Conservation (phyloP, 2,113 vertebrate genomes). For the Dendropsophus ebraccatus region DNA sequence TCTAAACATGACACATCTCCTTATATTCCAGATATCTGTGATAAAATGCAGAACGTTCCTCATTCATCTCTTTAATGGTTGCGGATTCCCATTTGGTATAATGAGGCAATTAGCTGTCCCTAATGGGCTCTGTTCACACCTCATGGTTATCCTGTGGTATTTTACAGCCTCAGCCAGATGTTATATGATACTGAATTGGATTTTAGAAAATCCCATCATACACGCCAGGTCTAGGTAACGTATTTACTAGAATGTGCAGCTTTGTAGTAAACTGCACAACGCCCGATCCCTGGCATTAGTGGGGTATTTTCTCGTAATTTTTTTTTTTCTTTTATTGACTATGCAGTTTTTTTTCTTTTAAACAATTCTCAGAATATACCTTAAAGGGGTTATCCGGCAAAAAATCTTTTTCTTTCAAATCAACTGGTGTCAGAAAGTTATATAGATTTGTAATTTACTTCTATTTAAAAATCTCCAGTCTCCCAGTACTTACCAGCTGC, state of each 20-base stretch:
- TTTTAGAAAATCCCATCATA: background rate
- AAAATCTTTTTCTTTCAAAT: too few species aligned
- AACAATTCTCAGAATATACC: too few species aligned
- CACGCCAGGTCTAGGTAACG: background rate
- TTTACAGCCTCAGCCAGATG: slow-evolving; percentile 5
- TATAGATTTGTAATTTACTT: too few species aligned
- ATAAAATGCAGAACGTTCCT: background rate
- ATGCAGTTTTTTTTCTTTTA: too few species aligned
- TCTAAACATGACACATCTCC: background rate
- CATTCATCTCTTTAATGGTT: background rate
- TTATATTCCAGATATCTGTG: background rate
- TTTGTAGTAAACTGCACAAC: background rate
- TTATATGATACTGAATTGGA: background rate
- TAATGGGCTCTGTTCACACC: background rate
- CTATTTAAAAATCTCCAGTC: too few species aligned
- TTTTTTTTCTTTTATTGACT: too few species aligned
- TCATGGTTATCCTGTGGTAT: background rate
- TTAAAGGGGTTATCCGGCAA: too few species aligned
- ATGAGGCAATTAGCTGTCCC: slow-evolving; percentile 11
- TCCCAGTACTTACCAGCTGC: too few species aligned
- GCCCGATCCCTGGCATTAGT: background rate
- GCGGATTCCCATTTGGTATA: background rate
- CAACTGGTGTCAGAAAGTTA: too few species aligned
- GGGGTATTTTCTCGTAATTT: background rate
- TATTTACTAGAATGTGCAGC: too few species aligned